phyloP scores from a whole-genome alignment of 2,113 vertebrate genomes.

The Columba janthina region DNA sequence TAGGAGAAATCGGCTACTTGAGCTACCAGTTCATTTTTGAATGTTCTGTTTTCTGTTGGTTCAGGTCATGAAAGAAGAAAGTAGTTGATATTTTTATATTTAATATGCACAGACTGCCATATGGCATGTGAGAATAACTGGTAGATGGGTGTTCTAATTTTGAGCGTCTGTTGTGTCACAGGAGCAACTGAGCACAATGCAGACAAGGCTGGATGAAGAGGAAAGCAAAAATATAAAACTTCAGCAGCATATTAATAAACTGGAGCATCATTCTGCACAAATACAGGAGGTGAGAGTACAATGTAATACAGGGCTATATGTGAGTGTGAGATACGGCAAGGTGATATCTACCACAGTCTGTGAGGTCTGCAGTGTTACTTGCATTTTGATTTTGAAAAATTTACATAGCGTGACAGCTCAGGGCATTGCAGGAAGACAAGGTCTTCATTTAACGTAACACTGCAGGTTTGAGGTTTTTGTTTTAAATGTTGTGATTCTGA shows the following conservation, averaged over 20 bases:
- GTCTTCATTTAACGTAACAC: background rate
- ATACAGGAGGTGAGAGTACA: constrained; percentile 76
- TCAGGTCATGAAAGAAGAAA: background rate
- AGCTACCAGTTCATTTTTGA: background rate
- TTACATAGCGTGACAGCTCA: background rate
- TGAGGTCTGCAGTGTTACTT: background rate
- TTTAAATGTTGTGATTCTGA: background rate
- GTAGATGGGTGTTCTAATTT: constrained; percentile 1
- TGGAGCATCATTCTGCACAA: constrained; percentile 85
- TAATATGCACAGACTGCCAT: background rate
- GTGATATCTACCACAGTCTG: background rate
- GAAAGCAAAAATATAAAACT: constrained; percentile 87
- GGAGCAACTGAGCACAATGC: constrained; percentile 84
- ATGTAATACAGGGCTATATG: background rate
- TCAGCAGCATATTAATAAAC: constrained; percentile 84
- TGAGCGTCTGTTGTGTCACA: constrained; percentile 50
- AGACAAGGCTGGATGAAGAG: constrained; percentile 85
- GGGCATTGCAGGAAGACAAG: background rate
- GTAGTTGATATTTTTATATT: background rate
- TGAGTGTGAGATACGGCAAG: background rate
- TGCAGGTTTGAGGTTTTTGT: background rate
- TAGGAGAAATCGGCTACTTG: background rate
- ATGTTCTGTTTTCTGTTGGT: background rate
- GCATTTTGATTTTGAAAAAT: background rate
- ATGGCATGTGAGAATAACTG: background rate